Percentiles rank a stretch among this genome's conserved stretches.
Evolutionary conservation across 2,797 vertebrate species (phyloP).

Genomic region (Tarsius wallacei): DNA sequence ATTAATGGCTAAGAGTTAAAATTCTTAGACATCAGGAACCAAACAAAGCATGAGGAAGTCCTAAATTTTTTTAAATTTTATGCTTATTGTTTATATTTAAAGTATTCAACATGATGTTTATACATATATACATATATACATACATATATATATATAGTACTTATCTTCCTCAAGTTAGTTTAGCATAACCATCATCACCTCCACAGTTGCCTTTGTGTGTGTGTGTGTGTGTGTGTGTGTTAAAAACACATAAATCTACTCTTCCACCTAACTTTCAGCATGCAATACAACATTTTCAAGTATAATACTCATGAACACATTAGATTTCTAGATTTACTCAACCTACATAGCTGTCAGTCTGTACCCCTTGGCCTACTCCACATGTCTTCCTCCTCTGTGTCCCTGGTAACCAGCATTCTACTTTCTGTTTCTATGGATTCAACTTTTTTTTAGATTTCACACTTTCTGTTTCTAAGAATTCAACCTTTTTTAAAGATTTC

Average conservation of each 20-base stretch:
- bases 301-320: neutral
- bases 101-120: neutral
- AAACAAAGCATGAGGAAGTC: neutral
- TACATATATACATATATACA: neutral
- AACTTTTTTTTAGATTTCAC: neutral
- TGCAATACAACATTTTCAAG: neutral
- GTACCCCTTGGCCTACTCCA: neutral
- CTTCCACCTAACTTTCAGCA: neutral
- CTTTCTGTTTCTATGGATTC: neutral
- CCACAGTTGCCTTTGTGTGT: neutral
- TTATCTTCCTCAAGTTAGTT: neutral
- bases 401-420: neutral
- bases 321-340: neutral
- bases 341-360: neutral
- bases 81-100: neutral
- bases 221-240: neutral
- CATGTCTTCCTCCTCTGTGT: neutral
- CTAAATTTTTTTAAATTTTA: neutral
- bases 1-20: neutral
- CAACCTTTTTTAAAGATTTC: neutral
- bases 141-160: neutral
- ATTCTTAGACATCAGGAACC: neutral
- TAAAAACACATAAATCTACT: neutral
- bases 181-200: neutral
- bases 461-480: neutral